These are phyloP conservation scores for Daktulosphaira vitifoliae DNA, from an alignment of 1,140 invertebrate species.

Conservation along the genomic window DNA sequence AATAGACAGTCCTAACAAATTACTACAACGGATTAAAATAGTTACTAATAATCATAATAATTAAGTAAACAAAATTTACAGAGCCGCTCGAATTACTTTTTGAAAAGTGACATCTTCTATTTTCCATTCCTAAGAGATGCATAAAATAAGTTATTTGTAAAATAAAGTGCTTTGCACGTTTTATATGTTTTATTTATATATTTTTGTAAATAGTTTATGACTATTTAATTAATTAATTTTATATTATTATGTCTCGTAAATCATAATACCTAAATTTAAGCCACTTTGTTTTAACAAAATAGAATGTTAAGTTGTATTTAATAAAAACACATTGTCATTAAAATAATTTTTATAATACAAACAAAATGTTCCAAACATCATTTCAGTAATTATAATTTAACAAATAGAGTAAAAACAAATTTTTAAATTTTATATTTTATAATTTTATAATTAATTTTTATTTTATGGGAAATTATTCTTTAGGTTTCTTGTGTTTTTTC, in stretches of 20 bases:
- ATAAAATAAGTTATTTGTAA: background rate
- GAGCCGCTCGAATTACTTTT: conserved; percentile 6
- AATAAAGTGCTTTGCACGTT: conserved; percentile 19
- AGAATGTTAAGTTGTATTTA: no score
- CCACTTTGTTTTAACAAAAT: no score
- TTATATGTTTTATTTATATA: conserved; percentile 2
- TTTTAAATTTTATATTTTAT: no score
- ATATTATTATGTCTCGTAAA: no score
- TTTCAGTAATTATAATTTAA: no score
- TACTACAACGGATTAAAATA: no score
- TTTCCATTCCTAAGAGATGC: background rate
- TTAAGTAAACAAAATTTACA: background rate
- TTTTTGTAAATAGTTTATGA: conserved; percentile 13
- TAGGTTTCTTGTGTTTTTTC: conserved; percentile 10
- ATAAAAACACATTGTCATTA: background rate
- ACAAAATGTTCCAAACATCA: no score
- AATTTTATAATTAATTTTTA: no score
- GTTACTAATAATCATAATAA: no score
- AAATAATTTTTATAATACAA: conserved; percentile 2
- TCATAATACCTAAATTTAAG: no score
- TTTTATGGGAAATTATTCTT: conserved; percentile 9
- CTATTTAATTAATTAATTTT: conserved; percentile 1
- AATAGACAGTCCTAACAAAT: background rate
- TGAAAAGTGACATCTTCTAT: background rate
- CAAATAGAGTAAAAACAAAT: no score